These are phyloP conservation scores for Sebastes minor DNA, from an alignment of 2,797 vertebrate genomes.

Conservation along the genomic window DNA sequence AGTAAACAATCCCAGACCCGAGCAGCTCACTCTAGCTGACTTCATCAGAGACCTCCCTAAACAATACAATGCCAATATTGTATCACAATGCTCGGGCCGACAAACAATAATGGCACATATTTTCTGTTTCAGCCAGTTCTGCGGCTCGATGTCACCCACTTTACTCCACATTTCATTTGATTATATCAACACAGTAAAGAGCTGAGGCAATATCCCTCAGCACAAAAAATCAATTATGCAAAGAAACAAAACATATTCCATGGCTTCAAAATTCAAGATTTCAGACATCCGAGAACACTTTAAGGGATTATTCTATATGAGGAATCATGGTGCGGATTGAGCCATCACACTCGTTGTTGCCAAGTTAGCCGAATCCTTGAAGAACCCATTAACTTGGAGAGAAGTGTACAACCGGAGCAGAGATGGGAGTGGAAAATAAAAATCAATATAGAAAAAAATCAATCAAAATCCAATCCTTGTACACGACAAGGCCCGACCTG, in stretches of 20 bases:
- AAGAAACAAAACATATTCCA: slow-evolving; percentile 16
- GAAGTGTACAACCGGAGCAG: not conserved
- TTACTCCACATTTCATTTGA: slow-evolving; percentile 39
- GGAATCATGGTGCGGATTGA: not conserved
- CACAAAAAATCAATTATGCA: slow-evolving; percentile 43
- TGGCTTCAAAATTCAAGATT: not conserved
- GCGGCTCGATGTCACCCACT: slow-evolving; percentile 37
- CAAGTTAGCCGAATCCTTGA: not conserved
- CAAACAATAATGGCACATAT: slow-evolving; percentile 32
- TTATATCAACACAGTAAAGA: slow-evolving; percentile 36
- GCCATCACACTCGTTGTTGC: not conserved
- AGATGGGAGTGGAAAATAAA: slow-evolving; percentile 6
- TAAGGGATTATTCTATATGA: not conserved
- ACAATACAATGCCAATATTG: slow-evolving; percentile 55
- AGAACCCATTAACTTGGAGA: slow-evolving; percentile 14
- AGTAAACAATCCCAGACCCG: slow-evolving; percentile 30
- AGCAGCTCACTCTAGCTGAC: slow-evolving; percentile 24
- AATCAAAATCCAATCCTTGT: not conserved
- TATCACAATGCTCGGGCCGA: slow-evolving; percentile 5
- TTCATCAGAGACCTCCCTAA: slow-evolving; percentile 68
- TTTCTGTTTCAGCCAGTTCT: slow-evolving; percentile 29
- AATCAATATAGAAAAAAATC: not conserved
- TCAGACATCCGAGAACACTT: not conserved
- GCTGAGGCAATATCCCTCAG: slow-evolving; percentile 8
- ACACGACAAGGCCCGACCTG: not conserved